Base-by-base conservation (phyloP, 2,797 vertebrate species). In the Crenichthys baileyi region DNA sequence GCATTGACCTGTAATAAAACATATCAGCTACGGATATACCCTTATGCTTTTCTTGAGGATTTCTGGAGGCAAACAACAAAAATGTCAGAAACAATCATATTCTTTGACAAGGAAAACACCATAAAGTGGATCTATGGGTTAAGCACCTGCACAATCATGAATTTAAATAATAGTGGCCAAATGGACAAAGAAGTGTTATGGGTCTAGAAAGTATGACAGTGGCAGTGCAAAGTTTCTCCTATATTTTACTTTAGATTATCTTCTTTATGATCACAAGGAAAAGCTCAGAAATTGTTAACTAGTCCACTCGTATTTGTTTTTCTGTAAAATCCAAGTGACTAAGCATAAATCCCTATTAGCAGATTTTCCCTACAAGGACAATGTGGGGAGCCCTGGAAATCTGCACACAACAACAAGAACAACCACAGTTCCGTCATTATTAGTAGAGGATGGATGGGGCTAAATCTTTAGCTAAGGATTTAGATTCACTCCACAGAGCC, bases 401-500 rank as follows among this genome's bases (percentile, higher is more conserved):
- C 83, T 87, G 79, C 75, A 71, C 71, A 90, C 83, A 93, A 91
- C 76, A 90, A 74, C 61, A 65, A 80, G 76, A 88, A 89, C 82
- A 86, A 83, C 74, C 83, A 72, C 70, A 87, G 91, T 83, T 90
- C 89, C 89, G 88, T 93, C 87, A 85, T 94, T 93, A 92, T 78
- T 87, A 84, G 82, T 88, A 88, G 72, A 80, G 77, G 78, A 85
- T 81, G 82, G 88, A 83, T 74, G 72, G 82, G 77, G 89, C 85
- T 92, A 85, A 95, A 87, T 87, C 89, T 89, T 80, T 78, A 75
- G 83, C 75, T 73, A 39, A 70, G 90, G 93, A 83, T 92, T 95
- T 94, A 91, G 88, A 92, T 93, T 91, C 91, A 90, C 87, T 92
- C 85, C 20, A 73, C 87, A 85, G 87, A 93, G 88, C 88, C 82